Evolutionary conservation across 2,797 vertebrate genomes (phyloP), one percentile per base, ranked within the genome.

Genomic region (Heteromormyrus szaboi): DNA sequence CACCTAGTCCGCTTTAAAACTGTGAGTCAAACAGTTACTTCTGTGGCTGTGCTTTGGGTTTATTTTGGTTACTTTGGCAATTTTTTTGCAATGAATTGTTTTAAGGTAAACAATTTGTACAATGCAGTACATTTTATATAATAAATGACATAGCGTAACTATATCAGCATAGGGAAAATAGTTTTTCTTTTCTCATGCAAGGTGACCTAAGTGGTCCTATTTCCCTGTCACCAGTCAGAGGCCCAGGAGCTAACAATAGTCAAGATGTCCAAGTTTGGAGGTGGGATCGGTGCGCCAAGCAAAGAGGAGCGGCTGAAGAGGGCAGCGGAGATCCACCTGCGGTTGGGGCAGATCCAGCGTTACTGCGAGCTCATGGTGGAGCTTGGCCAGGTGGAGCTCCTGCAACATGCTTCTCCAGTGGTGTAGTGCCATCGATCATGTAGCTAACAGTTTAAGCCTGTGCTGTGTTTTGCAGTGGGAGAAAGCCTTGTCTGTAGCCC

Each of bases 361-460:
- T 99, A 99, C 90, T 99, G 98, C 95, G 98, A 99, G 92, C 96
- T 99, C 56, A 98, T 99, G 98, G 97, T 99, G 92, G 98, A 99
- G 91, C 97, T 99, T 88, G 98, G 98, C 92, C 97, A 99, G 98
- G 98, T 99, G 95, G 93, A 65, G n/a, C 4, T 87, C 85, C 6
- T 12, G 22, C 25, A 14, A 9, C 12, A 33, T 14, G 44, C 79
- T 84, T 48, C 44, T 50, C 17, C 76, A n/a, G 76, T 19, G 44
- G 37, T 25, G 56, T 12, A 8, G 37, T 54, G 2, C 9, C 50
- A 25, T 79, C n/a, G n/a, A 8, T 44, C 51, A 56, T 56, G 68
- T 4, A 51, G 29, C 65, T 37, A 1, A 33, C 12, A 2, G 72
- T 14, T 79, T 79, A 8, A 29, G 37, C 72, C 37, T 44, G 65